Conservation (phyloP, 2,113 vertebrate genomes). For the Nymphicus hollandicus region DNA sequence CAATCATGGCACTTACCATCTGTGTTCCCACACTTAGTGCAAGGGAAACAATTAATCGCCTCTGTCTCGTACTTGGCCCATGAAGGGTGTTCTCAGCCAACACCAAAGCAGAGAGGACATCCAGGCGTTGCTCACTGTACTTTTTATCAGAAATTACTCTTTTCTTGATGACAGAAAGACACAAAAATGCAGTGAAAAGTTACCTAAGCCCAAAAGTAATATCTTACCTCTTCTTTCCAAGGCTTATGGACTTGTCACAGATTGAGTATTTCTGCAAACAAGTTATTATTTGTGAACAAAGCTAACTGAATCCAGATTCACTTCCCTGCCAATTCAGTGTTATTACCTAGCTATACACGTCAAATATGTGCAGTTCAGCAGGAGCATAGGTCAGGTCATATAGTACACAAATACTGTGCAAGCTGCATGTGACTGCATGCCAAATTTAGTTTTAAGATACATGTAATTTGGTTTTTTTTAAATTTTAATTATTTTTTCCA, state of each 20-base stretch:
- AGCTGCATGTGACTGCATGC: not conserved
- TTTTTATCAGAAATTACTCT: slow-evolving; percentile 98
- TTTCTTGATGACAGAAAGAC: slow-evolving; percentile 80
- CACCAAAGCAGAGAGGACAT: slow-evolving; percentile 94
- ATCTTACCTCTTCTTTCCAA: not conserved
- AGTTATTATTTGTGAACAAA: not conserved
- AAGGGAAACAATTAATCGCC: slow-evolving; percentile 88
- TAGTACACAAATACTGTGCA: not conserved
- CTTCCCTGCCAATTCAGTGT: not conserved
- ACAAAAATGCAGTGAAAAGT: not conserved
- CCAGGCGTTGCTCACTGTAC: slow-evolving; percentile 96
- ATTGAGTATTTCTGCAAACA: not conserved
- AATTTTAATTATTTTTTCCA: not conserved
- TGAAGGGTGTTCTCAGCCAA: slow-evolving; percentile 92
- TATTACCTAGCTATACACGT: not conserved
- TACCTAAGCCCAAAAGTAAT: not conserved
- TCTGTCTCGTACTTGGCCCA: slow-evolving; percentile 93
- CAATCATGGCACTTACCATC: slow-evolving; percentile 77
- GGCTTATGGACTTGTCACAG: not conserved
- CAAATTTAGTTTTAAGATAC: not conserved
- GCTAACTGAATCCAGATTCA: not conserved
- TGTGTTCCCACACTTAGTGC: slow-evolving; percentile 95
- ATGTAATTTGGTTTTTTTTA: not conserved
- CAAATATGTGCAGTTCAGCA: not conserved
- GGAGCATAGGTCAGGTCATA: not conserved